A percentile compares a stretch with the other conserved stretches of the same genome.
These are phyloP conservation scores for Cheilosia scutellata DNA, from an alignment of 2,888 invertebrate genomes.

Conservation along the genomic window DNA sequence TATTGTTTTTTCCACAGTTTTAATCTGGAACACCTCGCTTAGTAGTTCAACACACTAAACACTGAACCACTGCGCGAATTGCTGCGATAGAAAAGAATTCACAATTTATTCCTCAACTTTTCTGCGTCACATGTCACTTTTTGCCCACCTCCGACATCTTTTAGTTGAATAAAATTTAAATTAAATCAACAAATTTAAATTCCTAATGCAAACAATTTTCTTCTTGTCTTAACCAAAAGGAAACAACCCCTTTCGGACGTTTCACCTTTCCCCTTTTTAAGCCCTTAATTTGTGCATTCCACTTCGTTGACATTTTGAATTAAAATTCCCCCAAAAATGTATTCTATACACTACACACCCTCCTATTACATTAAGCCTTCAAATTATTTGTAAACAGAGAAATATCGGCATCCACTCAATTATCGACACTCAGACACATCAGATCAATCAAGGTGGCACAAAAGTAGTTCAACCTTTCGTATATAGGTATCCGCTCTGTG, in stretches of 20 bases:
- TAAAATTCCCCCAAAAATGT: slow-evolving; percentile 18
- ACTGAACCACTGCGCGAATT: no score
- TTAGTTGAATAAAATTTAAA: no score
- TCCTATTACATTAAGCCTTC: slow-evolving; percentile 6
- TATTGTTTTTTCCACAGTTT: no score
- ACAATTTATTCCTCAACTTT: no score
- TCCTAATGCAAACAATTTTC: no score
- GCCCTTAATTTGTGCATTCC: slow-evolving; percentile 1
- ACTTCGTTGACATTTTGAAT: slow-evolving; percentile 20
- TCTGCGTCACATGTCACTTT: no score
- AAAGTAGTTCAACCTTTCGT: slow-evolving; percentile 24
- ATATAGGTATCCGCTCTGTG: background rate
- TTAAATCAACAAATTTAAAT: no score
- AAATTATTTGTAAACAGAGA: slow-evolving; percentile 1
- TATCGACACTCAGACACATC: slow-evolving; percentile 39
- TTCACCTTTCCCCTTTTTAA: background rate
- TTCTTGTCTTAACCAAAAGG: background rate
- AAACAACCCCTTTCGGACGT: background rate
- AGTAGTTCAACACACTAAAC: no score
- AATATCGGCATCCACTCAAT: slow-evolving; percentile 43
- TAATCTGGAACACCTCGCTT: no score
- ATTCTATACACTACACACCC: background rate
- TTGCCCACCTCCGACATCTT: no score
- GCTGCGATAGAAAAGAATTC: no score
- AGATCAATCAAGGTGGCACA: slow-evolving; percentile 51